Evolutionary conservation across 2,113 vertebrate genomes (phyloP).

Genomic region (Ahaetulla prasina): DNA sequence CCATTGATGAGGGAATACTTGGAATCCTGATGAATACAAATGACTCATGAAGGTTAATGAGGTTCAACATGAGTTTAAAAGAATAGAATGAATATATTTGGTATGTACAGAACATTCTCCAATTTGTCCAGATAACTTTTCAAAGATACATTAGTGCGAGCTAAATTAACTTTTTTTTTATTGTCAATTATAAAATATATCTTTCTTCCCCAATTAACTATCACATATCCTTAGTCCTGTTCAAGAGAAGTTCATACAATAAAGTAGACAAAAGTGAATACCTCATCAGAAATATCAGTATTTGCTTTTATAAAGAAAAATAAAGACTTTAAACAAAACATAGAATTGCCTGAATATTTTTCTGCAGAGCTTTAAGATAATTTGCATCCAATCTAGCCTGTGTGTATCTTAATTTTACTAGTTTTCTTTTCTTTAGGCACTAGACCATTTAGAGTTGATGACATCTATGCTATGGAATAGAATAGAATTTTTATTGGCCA

Average conservation of each 20-base stretch:
- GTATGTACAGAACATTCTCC: slow-evolving; percentile 39
- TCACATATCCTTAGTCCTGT: slow-evolving; percentile 23
- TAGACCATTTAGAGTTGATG: too few species aligned
- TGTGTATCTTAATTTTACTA: neutral
- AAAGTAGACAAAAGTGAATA: slow-evolving; percentile 8
- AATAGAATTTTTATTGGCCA: too few species aligned
- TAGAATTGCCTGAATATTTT: neutral
- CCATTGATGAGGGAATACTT: slow-evolving; percentile 45
- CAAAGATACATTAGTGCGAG: slow-evolving; percentile 49
- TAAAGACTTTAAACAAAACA: neutral
- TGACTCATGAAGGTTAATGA: slow-evolving; percentile 64
- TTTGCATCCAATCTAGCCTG: neutral
- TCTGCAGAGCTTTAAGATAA: neutral
- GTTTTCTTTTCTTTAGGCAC: too few species aligned
- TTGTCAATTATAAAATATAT: slow-evolving; percentile 29
- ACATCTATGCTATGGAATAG: too few species aligned
- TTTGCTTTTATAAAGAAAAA: neutral
- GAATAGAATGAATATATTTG: slow-evolving; percentile 22
- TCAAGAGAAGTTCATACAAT: slow-evolving; percentile 14
- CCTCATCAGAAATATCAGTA: slow-evolving; percentile 7
- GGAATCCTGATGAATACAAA: slow-evolving; percentile 58
- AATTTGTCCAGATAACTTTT: slow-evolving; percentile 32
- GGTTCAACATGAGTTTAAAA: slow-evolving; percentile 49
- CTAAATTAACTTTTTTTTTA: slow-evolving; percentile 42
- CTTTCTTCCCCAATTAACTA: neutral